Evolutionary conservation across 2,888 invertebrate species (phyloP).

Genomic region (Archaeoteleia sp.): DNA sequence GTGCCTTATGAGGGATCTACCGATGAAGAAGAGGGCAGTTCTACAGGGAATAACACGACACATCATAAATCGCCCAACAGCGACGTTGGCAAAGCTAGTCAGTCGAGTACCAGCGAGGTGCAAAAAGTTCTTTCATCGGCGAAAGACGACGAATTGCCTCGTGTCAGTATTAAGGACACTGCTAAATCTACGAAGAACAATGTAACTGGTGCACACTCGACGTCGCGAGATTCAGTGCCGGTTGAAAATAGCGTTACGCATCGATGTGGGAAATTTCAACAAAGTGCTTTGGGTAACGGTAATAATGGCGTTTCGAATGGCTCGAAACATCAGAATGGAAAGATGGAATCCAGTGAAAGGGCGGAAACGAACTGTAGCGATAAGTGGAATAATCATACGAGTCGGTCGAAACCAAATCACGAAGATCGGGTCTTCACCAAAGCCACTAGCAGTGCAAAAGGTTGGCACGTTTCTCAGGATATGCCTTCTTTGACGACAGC

Average conservation of each 20-base stretch:
- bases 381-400: conserved; percentile 63
- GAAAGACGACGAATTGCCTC: conserved; percentile 31
- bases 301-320: conserved; percentile 48
- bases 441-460: conserved; percentile 65
- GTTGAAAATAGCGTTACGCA: conserved; percentile 24
- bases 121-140: conserved; percentile 33
- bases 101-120: neutral
- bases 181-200: conserved; percentile 36
- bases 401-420: conserved; percentile 57
- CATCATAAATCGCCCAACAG: no score
- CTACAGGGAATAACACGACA: no score
- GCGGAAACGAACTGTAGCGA: conserved; percentile 60
- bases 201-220: neutral
- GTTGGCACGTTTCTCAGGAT: conserved; percentile 69
- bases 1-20: no score
- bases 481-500: conserved; percentile 63
- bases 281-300: conserved; percentile 33
- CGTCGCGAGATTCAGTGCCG: conserved; percentile 5
- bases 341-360: conserved; percentile 58
- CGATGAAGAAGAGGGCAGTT: no score
- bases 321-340: conserved; percentile 64
- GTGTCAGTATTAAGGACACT: conserved; percentile 21
- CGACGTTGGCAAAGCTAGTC: no score
- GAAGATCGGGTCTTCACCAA: conserved; percentile 68
- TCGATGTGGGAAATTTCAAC: conserved; percentile 18